phyloP scores from a whole-genome alignment of 2,113 vertebrate species.

The Cyanistes caeruleus region DNA sequence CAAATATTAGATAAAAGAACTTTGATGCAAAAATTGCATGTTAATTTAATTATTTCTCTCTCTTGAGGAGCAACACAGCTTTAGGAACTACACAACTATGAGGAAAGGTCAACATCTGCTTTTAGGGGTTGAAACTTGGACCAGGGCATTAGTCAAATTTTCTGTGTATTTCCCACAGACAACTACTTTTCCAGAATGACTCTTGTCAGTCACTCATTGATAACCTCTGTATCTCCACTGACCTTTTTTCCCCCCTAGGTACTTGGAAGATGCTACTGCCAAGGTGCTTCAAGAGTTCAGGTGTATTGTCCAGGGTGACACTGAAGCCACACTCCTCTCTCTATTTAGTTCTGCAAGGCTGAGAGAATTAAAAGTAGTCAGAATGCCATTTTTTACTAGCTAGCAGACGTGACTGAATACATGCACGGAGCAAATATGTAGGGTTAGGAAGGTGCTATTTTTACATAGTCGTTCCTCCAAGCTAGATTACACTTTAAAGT shows the following conservation, averaged over 20 bases:
- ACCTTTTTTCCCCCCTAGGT: not conserved
- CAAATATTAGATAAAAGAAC: not conserved
- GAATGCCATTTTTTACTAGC: slow-evolving; percentile 3
- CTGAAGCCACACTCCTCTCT: not conserved
- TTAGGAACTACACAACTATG: not conserved
- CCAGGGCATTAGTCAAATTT: not conserved
- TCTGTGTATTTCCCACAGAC: not conserved
- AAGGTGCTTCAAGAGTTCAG: not conserved
- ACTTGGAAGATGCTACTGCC: not conserved
- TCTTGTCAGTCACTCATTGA: not conserved
- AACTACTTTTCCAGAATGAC: not conserved
- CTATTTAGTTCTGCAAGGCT: not conserved
- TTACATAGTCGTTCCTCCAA: not conserved
- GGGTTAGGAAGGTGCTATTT: slow-evolving; percentile 40
- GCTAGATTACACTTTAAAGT: slow-evolving; percentile 18
- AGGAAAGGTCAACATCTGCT: not conserved
- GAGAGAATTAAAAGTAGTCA: not conserved
- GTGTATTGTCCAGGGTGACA: not conserved
- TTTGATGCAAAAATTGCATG: not conserved
- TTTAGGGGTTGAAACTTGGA: not conserved
- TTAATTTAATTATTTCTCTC: not conserved
- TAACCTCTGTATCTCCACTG: not conserved
- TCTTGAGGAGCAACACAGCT: not conserved
- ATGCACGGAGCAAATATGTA: not conserved
- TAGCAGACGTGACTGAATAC: not conserved